Conservation (phyloP, 2,113 vertebrate species). For the Melanotaenia duboulayi region DNA sequence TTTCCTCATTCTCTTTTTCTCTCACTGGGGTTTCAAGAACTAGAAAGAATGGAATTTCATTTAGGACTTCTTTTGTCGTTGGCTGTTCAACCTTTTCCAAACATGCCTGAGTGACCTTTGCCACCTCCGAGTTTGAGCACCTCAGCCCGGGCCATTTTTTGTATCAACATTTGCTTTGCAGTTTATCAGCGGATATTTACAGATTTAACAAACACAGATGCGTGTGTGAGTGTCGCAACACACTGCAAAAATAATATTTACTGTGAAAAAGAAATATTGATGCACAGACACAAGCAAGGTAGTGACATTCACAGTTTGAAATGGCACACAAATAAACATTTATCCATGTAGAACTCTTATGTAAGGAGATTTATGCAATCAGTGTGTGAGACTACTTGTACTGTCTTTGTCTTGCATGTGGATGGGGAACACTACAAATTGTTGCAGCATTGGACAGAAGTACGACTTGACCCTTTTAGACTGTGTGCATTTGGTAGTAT, state of each 20-base stretch:
- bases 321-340: slow-evolving; percentile 40
- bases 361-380: slow-evolving; percentile 64
- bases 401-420: slow-evolving; percentile 56
- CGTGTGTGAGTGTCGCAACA: not conserved
- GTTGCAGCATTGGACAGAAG: slow-evolving; percentile 28
- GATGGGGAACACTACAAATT: slow-evolving; percentile 21
- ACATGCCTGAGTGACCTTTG: slow-evolving; percentile 51
- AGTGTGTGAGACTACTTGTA: slow-evolving; percentile 42
- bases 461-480: slow-evolving; percentile 39
- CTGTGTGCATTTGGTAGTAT: not conserved
- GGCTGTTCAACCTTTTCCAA: slow-evolving; percentile 48
- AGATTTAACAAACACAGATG: slow-evolving; percentile 11
- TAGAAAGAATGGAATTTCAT: slow-evolving; percentile 36
- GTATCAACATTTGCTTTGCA: slow-evolving; percentile 34
- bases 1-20: not conserved
- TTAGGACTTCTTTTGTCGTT: slow-evolving; percentile 38
- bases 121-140: slow-evolving; percentile 14
- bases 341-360: slow-evolving; percentile 55
- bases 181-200: slow-evolving; percentile 15
- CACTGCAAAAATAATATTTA: slow-evolving; percentile 4
- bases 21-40: slow-evolving; percentile 31
- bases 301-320: slow-evolving; percentile 15
- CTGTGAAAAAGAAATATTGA: not conserved
- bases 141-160: slow-evolving; percentile 27
- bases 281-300: not conserved